A percentile compares a stretch with the other conserved stretches of the same genome.
phyloP scores from a whole-genome alignment of 1,140 invertebrate species.

The Choristoneura fumiferana region DNA sequence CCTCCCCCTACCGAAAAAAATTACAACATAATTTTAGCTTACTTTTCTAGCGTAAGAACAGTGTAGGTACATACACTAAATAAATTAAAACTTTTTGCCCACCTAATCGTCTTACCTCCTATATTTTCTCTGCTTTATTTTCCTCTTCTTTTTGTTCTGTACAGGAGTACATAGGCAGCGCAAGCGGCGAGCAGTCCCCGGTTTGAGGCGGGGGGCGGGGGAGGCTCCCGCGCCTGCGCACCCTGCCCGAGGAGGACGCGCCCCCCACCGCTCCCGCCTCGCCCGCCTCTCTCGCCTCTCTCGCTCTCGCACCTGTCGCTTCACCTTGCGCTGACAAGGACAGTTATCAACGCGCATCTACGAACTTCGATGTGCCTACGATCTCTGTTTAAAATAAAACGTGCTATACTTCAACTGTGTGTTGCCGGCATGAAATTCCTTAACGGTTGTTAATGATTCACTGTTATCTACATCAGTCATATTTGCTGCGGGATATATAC shows the following conservation, averaged over 20 bases:
- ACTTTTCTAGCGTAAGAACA: no score
- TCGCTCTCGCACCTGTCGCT: constrained; percentile 9
- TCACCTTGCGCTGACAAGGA: neutral
- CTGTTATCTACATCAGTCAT: no score
- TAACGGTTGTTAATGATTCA: no score
- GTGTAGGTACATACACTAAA: no score
- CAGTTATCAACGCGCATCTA: no score
- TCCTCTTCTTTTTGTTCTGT: no score
- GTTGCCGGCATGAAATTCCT: no score
- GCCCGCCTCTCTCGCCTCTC: constrained; percentile 55
- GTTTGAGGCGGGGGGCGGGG: constrained; percentile 70
- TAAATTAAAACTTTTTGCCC: no score
- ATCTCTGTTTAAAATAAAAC: neutral
- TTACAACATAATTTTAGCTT: no score
- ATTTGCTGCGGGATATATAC: no score
- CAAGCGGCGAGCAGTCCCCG: constrained; percentile 65
- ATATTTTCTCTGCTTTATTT: constrained; percentile 16
- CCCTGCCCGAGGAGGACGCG: constrained; percentile 63
- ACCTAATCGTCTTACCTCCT: neutral
- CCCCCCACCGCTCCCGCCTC: constrained; percentile 26
- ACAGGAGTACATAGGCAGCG: constrained; percentile 68
- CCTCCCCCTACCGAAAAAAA: no score
- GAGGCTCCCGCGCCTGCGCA: constrained; percentile 67
- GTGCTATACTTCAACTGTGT: neutral
- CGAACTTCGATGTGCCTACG: constrained; percentile 1